These are phyloP conservation scores for Trichomycterus rosablanca DNA, from an alignment of 2,113 vertebrate genomes.

Conservation along the genomic window DNA sequence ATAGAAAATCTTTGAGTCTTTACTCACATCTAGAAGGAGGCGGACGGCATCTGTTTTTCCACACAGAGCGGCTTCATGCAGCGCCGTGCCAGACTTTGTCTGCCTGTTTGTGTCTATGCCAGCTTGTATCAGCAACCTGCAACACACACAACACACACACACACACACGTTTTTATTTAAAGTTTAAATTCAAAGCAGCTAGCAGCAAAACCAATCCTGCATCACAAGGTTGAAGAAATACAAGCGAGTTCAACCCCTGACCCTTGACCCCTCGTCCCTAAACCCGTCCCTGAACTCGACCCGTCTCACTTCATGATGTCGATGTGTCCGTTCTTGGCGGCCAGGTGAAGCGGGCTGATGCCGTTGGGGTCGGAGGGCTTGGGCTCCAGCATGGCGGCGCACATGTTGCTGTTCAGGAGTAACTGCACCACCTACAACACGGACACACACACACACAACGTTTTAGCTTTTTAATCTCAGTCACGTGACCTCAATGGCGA, in stretches of 20 bases:
- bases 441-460: constrained; percentile 24
- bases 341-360: constrained; percentile 92
- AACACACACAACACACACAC: constrained; percentile 28
- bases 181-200: no score
- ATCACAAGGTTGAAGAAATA: no score
- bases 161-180: no score
- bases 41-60: constrained; percentile 97
- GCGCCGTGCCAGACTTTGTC: constrained; percentile 90
- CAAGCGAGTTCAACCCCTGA: no score
- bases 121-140: constrained; percentile 90
- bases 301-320: constrained; percentile 87
- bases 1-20: no score
- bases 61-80: constrained; percentile 93
- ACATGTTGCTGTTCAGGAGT: constrained; percentile 95
- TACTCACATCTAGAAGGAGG: constrained; percentile 89
- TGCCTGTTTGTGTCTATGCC: constrained; percentile 97
- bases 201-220: no score
- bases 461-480: not conserved
- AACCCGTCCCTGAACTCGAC: not conserved
- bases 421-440: constrained; percentile 86
- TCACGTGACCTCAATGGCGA: not conserved
- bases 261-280: not conserved
- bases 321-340: constrained; percentile 96
- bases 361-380: constrained; percentile 90
- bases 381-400: constrained; percentile 87